A percentile compares a stretch with the other conserved stretches of the same genome.
Conservation (phyloP, 2,888 invertebrate species). For the Apoda limacodes region DNA sequence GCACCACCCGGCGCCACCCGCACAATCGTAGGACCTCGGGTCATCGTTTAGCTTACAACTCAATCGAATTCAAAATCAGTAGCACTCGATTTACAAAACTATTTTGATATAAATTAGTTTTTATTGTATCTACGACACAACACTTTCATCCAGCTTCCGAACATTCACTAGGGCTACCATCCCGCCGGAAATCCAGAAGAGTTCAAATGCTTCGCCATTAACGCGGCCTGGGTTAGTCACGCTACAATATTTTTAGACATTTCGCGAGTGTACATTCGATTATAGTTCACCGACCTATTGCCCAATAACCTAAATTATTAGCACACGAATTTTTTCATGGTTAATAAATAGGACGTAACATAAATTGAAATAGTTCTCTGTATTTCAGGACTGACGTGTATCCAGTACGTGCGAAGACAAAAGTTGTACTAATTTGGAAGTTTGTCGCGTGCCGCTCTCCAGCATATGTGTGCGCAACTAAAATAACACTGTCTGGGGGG, state of each 20-base stretch:
- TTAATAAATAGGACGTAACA: no score
- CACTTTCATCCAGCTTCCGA: constrained; percentile 8
- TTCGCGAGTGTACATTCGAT: constrained; percentile 27
- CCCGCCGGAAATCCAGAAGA: constrained; percentile 46
- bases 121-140: constrained; percentile 9
- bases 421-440: no score
- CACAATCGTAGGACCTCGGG: constrained; percentile 61
- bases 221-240: constrained; percentile 54
- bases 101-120: constrained; percentile 4
- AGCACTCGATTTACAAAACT: no score
- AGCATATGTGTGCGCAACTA: no score
- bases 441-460: no score
- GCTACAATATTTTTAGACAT: constrained; percentile 57
- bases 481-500: no score
- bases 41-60: constrained; percentile 40
- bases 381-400: no score
- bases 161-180: constrained; percentile 5
- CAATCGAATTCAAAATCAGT: no score
- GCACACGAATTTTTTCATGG: no score
- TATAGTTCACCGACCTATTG: constrained; percentile 22
- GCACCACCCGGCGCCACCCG: constrained; percentile 45
- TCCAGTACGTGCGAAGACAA: no score
- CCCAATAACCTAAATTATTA: no score
- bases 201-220: constrained; percentile 41
- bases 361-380: no score